Evolutionary conservation across 2,888 invertebrate species (phyloP), one percentile per base, ranked within the genome.

Genomic region (Andrena haemorrhoa): DNA sequence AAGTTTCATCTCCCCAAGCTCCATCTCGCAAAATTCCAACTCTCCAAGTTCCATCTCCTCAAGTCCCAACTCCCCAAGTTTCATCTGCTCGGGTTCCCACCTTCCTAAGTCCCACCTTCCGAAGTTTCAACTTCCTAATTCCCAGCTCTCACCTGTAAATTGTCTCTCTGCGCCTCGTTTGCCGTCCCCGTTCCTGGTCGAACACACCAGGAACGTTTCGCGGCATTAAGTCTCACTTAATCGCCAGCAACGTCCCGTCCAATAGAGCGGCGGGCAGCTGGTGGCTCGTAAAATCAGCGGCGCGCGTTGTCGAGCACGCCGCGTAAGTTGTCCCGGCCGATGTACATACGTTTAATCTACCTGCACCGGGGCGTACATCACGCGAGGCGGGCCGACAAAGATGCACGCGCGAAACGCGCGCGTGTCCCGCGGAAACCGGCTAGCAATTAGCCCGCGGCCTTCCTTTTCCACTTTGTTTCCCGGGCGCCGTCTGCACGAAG

Each of bases 301-400:
- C 65, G 73, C 16, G 33, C 26, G 77, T 83, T 83, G 82, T 83
- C 82, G 73, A 73, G 82, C 73, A 75, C n/a, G 71, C 20, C 20
- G 82, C 82, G 47, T 72, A 75, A 70, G 68, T 75, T 68, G 75
- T 82, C 82, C 47, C 58, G 82, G 75, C 20, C 68, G 65, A 64
- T 72, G 82, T 82, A 82, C 82, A 68, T 70, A 51, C 61, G 82
- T 76, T 82, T 82, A 83, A 83, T 83, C 73, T 77, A 82, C 65
- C 82, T 31, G 65, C 60, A 33, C n/a, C 47, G 60, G 23, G 23
- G 83, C 61, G 74, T 83, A 74, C 73, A 74, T 83, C 83, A 82
- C 73, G 77, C 77, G 77, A 70, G 69, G 41, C 41, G 51, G 41
- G 41, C 69, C 76, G 75, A 82, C 72, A 77, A 68, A 80, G 81